Base-by-base conservation (phyloP, 2,113 vertebrate species). In the Spea multiplicata region DNA sequence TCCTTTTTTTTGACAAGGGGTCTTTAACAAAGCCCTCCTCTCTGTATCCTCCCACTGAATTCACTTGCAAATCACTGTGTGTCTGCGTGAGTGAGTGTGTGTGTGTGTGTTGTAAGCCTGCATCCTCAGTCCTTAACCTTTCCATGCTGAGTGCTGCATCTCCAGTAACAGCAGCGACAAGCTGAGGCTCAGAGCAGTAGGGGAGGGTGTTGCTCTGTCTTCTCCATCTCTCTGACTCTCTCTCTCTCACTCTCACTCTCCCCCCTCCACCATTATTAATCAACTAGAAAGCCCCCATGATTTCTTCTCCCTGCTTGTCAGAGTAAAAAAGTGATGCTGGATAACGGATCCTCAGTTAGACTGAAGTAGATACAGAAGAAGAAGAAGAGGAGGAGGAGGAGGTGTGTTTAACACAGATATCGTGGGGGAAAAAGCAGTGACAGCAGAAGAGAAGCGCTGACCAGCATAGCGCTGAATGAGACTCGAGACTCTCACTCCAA, bases 271-370 rank as follows among this genome's bases (percentile, higher is more conserved):
- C 5, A 79, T 87, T 84, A 89, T 89, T 87, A 93, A 89, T 89
- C 86, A 84, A 85, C 85, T 87, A 78, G 85, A 84, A 90, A 90
- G 90, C 86, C 88, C 90, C 84, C 83, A 86, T 87, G 82, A 73
- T 87, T 85, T 16, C 84, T 75, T 87, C 86, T 84, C 87, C 84
- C 89, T 88, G 88, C 88, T 84, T 90, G 90, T 89, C 71, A 85
- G 90, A 90, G 87, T 88, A 87, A 86, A 89, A n/a, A 88, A 93
- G 91, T 88, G 91, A 93, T 89, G 93, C 91, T 85, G 88, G 84
- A 84, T 86, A 83, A 62, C 73, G 80, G 16, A 84, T 83, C 76
- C 80, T 77, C 82, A 84, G 83, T 79, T 81, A 73, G 71, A 48
- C 65, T 82, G 81, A 68, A 69, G 62, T 73, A 74, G 78, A 52